Base-by-base conservation (phyloP, 2,888 invertebrate genomes). In the Odontocerum albicorne region DNA sequence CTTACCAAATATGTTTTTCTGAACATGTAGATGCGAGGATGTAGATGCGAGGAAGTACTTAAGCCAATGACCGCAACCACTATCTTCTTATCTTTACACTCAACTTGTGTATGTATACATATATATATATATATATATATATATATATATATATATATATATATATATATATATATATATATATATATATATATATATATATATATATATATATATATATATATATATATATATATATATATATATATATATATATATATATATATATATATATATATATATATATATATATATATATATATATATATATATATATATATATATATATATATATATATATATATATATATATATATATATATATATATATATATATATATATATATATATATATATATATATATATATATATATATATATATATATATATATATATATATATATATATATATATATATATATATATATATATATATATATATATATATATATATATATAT, bases 391-490 rank as follows among this genome's bases (percentile, higher is more conserved):
- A 27, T 27, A 27, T 27, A 27, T 27, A 27, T 27, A 27, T 27
- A 27, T 27, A 27, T 27, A 27, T 27, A 27, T 27, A 27, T 27
- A 27, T 27, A 27, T 27, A 27, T 27, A 27, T 27, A 27, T 27
- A 27, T 27, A 27, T 27, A 27, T 27, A 27, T 27, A 27, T 27
- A 27, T 27, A 27, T 27, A 27, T 27, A 27, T 27, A 27, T 27
- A 27, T 27, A 54, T 49, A 55, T 55, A 51, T 44, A 50, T 15
- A 3, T 44, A 62, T 27, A 38, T 36, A 52, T 57, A 65, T 54
- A 61, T 51, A 52, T 57, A 56, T 56, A 61, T 42, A 49, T 49
- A 56, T 19, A 45, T 51, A 54, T 52, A 13, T 39, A 62, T 54
- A 57, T 47, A 53, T 52, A 4, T 56, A 59, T 59, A 53, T 49